Evolutionary conservation across 2,888 invertebrate species (phyloP), one percentile per base, ranked within the genome.

Genomic region (Pseudococcus jackbeardsleyi): DNA sequence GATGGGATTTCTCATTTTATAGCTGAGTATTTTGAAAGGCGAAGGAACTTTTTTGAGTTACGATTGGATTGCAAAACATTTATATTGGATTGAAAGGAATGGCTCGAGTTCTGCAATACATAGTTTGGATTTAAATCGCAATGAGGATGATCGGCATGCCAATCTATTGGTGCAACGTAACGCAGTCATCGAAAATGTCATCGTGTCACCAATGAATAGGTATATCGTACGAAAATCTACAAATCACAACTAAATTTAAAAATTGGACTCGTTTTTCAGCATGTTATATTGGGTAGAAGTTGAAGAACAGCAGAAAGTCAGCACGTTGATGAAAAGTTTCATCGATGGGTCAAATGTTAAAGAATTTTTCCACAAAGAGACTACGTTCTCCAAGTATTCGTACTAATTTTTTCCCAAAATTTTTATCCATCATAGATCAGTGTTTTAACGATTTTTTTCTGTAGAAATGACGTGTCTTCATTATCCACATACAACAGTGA

Each of bases 11-110:
- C 54, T 1, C 42, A 0, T 12, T 46, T 82, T 22, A 1, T 90
- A 91, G 91, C 92, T 95, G 54, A 91, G 93, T 0, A 92, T 93
- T 15, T 91, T 95, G 89, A 93, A 93, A 50, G 93, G 93, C n/a
- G 93, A 93, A 48, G 94, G 94, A 0, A 91, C 94, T 12, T 94
- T 95, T 89, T 92, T 98, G 42, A 94, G 96, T 1, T 93, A 97
- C 0, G 98, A 98, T 92, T 98, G 98, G 98, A 94, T 98, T 77
- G 94, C 95, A 85, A 93, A 97, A 85, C 94, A 95, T 82, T 92
- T 98, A 8, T 98, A 96, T 91, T 97, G 96, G 94, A 93, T 95
- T 0, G 96, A 96, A 91, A 91, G 93, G 26, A 91, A 91, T 90
- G 89, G 90, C 90, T 68, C 90, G 90, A 88, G 92, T 93, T 90